A percentile compares a stretch with the other conserved stretches of the same genome.
phyloP scores from a whole-genome alignment of 2,888 invertebrate species.

The Entomobrya proxima region DNA sequence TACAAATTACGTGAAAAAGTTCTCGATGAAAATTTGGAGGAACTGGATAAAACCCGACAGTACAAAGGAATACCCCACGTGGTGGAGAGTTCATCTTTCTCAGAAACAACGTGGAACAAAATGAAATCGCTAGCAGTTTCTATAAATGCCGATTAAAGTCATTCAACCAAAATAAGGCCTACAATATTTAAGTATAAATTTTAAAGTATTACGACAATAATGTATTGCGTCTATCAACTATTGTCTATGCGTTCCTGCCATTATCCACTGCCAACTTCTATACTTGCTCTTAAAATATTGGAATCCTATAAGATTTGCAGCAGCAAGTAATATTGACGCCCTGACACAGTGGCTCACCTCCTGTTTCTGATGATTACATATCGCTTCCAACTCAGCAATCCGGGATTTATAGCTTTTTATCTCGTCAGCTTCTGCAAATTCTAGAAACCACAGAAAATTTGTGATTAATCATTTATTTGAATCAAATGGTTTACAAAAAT shows the following conservation, averaged over 20 bases:
- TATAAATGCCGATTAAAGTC: neutral
- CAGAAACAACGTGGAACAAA: constrained; percentile 33
- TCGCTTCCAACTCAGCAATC: constrained; percentile 80
- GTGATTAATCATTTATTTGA: too few relatives aligned
- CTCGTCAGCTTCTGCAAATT: constrained; percentile 73
- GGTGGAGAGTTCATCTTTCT: constrained; percentile 37
- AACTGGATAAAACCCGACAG: constrained; percentile 37
- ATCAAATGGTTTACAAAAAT: too few relatives aligned
- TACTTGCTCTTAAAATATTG: too few relatives aligned
- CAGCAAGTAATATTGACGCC: neutral
- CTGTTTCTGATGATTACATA: constrained; percentile 81
- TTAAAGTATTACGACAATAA: too few relatives aligned
- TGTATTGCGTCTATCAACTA: too few relatives aligned
- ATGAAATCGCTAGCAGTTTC: constrained; percentile 40
- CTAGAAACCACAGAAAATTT: constrained; percentile 21
- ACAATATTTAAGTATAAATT: too few relatives aligned
- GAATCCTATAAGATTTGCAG: too few relatives aligned
- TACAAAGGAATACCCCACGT: constrained; percentile 50
- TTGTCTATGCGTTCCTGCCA: too few relatives aligned
- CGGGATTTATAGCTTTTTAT: constrained; percentile 77
- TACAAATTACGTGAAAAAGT: constrained; percentile 30
- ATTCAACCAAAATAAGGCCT: too few relatives aligned
- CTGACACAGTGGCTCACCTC: too few relatives aligned
- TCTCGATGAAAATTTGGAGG: constrained; percentile 42
- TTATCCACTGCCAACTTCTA: too few relatives aligned